Base-by-base conservation (phyloP, 2,113 vertebrate genomes). In the Alexandromys fortis region DNA sequence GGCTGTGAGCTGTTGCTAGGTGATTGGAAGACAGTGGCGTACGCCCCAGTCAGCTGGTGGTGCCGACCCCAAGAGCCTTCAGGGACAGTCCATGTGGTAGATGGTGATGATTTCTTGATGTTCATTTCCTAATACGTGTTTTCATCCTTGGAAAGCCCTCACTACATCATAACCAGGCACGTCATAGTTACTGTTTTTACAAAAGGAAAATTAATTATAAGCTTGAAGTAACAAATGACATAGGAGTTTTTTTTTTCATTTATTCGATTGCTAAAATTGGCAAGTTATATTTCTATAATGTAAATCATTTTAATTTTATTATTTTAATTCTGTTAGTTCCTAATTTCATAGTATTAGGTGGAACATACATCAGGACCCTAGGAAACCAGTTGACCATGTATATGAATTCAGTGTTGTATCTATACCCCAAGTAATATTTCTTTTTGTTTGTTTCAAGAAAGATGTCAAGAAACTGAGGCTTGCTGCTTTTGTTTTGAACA, bases 271-370 rank as follows among this genome's bases (percentile, higher is more conserved):
- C 4, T 49, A 33, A 93, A 58, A 63, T 81, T 90, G 86, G 55
- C 63, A 92, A 70, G 30, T 33, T 91, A 30, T 91, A 19, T 61
- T 55, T 89, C 58, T 81, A 3, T 93, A 85, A 26, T 58, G 11
- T 83, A 91, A 63, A 17, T 77, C 5, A 68, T 94, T 81, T 94
- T 75, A 33, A 90, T 75, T 85, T 93, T 86, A 87, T 91, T 92
- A 95, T 93, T 61, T 16, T 92, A 47, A 47, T 75, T 92, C 33
- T 92, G 21, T 89, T 91, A 83, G 91, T 83, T 95, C 8, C 42
- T 86, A 94, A 88, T 68, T 65, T 75, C 22, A 35, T 73, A 35
- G 45, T 94, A 45, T 35, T 82, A n/a, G 3, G 3, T 75, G 58
- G 55, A 82, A 58, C 33, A 24, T 61, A 1, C 89, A 77, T 95